phyloP scores from a whole-genome alignment of 2,797 vertebrate species.

The Phaenicophaeus curvirostris region DNA sequence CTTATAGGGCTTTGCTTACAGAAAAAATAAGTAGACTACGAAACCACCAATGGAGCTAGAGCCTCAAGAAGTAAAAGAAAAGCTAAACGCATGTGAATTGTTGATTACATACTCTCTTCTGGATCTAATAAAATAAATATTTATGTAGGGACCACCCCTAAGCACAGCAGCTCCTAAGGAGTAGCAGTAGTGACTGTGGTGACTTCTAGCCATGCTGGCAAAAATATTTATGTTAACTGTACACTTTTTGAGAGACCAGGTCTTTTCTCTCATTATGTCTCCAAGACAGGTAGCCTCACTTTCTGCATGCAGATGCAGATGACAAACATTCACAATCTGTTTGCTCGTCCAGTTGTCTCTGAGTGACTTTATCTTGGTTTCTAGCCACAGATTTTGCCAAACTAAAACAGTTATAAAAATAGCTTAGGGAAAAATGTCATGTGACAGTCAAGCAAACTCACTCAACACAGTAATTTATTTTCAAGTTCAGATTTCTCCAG shows the following conservation, averaged over 20 bases:
- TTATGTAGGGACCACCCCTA: constrained; percentile 70
- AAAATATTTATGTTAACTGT: constrained; percentile 66
- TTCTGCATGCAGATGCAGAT: constrained; percentile 44
- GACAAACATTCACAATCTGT: background rate
- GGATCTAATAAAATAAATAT: constrained; percentile 73
- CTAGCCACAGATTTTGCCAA: rapidly evolving
- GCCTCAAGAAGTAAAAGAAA: background rate
- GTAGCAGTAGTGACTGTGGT: constrained; percentile 43
- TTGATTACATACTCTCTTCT: constrained; percentile 42
- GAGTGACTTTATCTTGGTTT: background rate
- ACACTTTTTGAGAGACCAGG: background rate
- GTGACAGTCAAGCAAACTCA: background rate
- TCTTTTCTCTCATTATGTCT: background rate
- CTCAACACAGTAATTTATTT: background rate
- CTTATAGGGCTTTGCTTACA: background rate
- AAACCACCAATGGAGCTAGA: background rate
- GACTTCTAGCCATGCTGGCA: constrained; percentile 18
- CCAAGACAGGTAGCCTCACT: background rate
- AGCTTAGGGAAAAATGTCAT: background rate
- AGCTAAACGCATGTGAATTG: background rate
- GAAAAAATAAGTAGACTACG: background rate
- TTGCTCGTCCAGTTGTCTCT: background rate
- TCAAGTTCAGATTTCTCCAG: background rate
- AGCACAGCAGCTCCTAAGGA: constrained; percentile 44
- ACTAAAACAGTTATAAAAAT: background rate